Percentiles rank a stretch among this genome's conserved stretches.
Evolutionary conservation across 2,888 invertebrate species (phyloP).

Genomic region (Philereme vetulata): DNA sequence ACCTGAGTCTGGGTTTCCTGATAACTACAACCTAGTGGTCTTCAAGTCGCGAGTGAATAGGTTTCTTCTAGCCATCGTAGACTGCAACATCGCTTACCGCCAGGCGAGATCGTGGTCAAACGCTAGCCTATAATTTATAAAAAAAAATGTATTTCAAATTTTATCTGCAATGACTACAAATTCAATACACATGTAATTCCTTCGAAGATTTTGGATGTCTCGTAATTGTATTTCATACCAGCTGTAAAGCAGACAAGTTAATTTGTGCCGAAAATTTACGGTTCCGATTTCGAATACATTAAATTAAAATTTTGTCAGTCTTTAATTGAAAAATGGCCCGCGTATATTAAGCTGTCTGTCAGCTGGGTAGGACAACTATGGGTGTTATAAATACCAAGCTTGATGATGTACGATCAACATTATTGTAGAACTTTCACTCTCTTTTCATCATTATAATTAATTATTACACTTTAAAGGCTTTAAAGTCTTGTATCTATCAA

Average conservation of each 20-base stretch:
- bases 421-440: conserved; percentile 9
- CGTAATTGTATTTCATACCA: conserved; percentile 6
- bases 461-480: conserved; percentile 3
- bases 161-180: background rate
- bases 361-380: conserved; percentile 13
- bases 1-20: too few species aligned
- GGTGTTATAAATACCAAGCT: conserved; percentile 2
- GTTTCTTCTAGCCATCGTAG: too few species aligned
- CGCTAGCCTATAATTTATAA: too few species aligned
- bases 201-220: conserved; percentile 6
- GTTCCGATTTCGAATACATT: conserved; percentile 33
- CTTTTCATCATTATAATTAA: conserved; percentile 1
- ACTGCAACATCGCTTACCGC: too few species aligned
- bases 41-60: too few species aligned
- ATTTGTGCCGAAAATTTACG: conserved; percentile 32
- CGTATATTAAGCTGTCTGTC: conserved; percentile 32
- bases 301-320: conserved; percentile 34
- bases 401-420: conserved; percentile 14
- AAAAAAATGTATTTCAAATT: too few species aligned
- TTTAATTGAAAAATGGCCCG: conserved; percentile 36
- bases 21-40: too few species aligned
- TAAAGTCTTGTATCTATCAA: background rate
- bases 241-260: conserved; percentile 28
- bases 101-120: too few species aligned
- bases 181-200: background rate